A percentile compares a stretch with the other conserved stretches of the same genome.
These are phyloP conservation scores for Antheraea assamensis DNA, from an alignment of 2,888 invertebrate species.

Conservation along the genomic window DNA sequence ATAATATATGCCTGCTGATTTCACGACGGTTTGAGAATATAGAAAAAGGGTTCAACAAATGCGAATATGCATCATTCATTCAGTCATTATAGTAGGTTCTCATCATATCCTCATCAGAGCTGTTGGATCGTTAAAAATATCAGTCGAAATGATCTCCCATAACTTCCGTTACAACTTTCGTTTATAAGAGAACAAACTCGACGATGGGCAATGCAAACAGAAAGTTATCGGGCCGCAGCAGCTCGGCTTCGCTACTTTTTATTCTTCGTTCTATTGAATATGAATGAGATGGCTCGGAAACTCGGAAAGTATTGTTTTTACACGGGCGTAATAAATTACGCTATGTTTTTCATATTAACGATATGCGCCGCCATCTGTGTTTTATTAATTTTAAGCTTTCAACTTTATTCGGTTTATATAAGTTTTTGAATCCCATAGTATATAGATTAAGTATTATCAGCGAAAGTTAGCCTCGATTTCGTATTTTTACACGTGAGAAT, in stretches of 20 bases:
- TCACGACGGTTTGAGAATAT: too few relatives aligned
- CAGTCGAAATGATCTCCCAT: neutral
- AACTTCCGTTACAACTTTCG: neutral
- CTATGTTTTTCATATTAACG: slow-evolving; percentile 14
- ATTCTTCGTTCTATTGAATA: slow-evolving; percentile 20
- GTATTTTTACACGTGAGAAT: neutral
- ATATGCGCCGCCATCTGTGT: slow-evolving; percentile 3
- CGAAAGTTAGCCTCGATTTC: neutral
- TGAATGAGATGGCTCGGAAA: slow-evolving; percentile 21
- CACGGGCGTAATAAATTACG: slow-evolving; percentile 17
- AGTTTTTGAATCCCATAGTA: neutral
- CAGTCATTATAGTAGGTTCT: too few relatives aligned
- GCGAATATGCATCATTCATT: too few relatives aligned
- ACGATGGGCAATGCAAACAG: slow-evolving; percentile 17
- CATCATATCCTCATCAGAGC: neutral
- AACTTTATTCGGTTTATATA: neutral
- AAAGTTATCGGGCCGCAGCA: slow-evolving; percentile 14
- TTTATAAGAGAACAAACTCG: slow-evolving; percentile 5
- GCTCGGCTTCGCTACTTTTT: slow-evolving; percentile 19
- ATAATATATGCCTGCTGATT: too few relatives aligned
- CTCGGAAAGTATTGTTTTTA: slow-evolving; percentile 22
- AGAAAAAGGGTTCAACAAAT: too few relatives aligned
- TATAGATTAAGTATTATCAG: too few relatives aligned
- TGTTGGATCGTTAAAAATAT: neutral
- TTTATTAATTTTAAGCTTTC: slow-evolving; percentile 1